Evolutionary conservation across 1,140 invertebrate species (phyloP).

Genomic region (Triops cancriformis): DNA sequence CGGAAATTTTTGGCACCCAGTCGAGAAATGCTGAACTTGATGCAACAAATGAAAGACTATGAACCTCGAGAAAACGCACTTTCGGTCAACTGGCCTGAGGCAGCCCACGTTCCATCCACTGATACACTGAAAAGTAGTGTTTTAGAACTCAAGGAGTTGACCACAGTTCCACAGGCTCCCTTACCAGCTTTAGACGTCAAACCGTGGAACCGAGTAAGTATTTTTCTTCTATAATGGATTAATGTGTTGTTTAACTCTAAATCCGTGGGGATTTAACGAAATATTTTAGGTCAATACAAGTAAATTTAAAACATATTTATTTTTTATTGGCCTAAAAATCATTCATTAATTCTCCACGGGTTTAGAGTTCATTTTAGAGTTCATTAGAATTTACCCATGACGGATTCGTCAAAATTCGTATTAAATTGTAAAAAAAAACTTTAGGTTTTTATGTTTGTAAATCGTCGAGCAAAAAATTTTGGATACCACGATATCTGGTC

Average conservation of each 20-base stretch:
- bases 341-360: too few species aligned
- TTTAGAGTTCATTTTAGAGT: too few species aligned
- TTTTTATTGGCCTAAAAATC: too few species aligned
- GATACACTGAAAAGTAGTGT: conserved; percentile 1
- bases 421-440: too few species aligned
- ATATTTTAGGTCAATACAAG: too few species aligned
- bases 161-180: neutral
- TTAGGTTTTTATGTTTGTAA: conserved; percentile 59
- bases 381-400: too few species aligned
- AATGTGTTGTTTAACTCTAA: too few species aligned
- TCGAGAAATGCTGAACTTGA: conserved; percentile 18
- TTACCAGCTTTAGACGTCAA: neutral
- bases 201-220: neutral
- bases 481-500: conserved; percentile 55
- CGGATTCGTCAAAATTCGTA: too few species aligned
- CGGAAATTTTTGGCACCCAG: conserved; percentile 46
- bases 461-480: conserved; percentile 50
- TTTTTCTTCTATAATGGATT: too few species aligned
- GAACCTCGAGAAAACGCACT: conserved; percentile 14
- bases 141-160: conserved; percentile 18
- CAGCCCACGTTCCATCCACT: neutral
- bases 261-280: too few species aligned
- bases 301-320: too few species aligned
- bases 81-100: conserved; percentile 19
- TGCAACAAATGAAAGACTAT: neutral